These are phyloP conservation scores for Drosophila nigricruria DNA, from an alignment of 2,888 invertebrate genomes.

Conservation along the genomic window DNA sequence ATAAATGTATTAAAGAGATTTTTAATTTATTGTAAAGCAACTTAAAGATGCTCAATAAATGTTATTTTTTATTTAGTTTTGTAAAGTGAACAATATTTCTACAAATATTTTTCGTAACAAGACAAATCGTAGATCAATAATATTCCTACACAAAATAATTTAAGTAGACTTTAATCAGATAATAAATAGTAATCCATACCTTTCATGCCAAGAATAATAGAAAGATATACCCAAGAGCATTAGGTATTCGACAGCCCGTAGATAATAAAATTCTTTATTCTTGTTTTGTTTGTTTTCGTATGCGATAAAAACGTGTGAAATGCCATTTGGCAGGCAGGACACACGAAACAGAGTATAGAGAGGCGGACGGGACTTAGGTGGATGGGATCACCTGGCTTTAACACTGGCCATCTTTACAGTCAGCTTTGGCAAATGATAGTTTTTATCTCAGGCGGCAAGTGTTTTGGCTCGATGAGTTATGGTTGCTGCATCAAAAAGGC, in stretches of 20 bases:
- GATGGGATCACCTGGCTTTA: slow-evolving; percentile 39
- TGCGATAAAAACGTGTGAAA: slow-evolving; percentile 79
- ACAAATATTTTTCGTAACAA: no score
- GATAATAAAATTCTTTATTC: slow-evolving; percentile 7
- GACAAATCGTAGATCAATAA: neutral
- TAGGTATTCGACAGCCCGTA: slow-evolving; percentile 21
- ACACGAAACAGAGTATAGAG: slow-evolving; percentile 10
- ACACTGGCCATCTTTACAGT: slow-evolving; percentile 55
- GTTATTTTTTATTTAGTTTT: neutral
- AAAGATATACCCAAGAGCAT: slow-evolving; percentile 15
- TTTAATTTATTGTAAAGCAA: no score
- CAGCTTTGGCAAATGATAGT: slow-evolving; percentile 82
- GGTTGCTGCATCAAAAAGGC: slow-evolving; percentile 76
- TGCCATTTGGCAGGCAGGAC: slow-evolving; percentile 70
- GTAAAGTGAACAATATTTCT: neutral
- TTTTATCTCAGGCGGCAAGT: slow-evolving; percentile 73
- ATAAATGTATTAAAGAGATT: no score
- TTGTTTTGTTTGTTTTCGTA: slow-evolving; percentile 35
- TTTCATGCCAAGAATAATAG: neutral
- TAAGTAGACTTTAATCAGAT: neutral
- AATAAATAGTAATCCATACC: neutral
- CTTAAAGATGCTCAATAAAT: no score
- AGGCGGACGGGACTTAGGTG: slow-evolving; percentile 15
- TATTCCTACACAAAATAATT: neutral
- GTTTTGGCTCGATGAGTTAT: slow-evolving; percentile 77